Base-by-base conservation (phyloP, 2,888 invertebrate genomes). In the Tanypteryx hageni region DNA sequence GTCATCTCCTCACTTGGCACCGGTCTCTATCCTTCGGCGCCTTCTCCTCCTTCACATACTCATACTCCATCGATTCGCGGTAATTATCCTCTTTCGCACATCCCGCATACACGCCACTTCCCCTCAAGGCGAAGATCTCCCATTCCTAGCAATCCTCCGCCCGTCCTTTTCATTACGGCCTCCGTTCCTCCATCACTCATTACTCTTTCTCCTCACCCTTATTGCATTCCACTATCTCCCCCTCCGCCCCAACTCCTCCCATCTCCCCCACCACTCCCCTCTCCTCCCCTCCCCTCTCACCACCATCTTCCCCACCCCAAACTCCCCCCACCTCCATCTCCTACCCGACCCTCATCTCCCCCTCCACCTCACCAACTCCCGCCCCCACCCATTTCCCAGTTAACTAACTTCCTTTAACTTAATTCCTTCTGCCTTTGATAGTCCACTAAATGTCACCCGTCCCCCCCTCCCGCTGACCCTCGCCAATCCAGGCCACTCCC, bases 371-470 rank as follows among this genome's bases (percentile, higher is more conserved):
- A 27, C 27, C 18, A n/a, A 22, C 76, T 68, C 18, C 64, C 64
- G 14, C n/a, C 68, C 18, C 68, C 68, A 68, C 68, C 68, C 0
- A 22, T 76, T 76, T 76, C 76, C 76, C 76, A 22, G 22, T 22
- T 76, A 76, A 76, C 76, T 76, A 76, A 76, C 76, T 76, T 76
- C 27, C 76, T 76, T 76, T 76, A 76, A 76, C 76, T 76, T 76
- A 76, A 76, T 76, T 76, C 76, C 76, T 27, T 27, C 76, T 27
- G 76, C 76, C 76, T 76, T 76, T 76, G 76, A 76, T 76, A n/a
- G 76, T 13, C 22, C 22, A 76, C 76, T 76, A 76, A 22, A 76
- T 76, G 22, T 76, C 76, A 76, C 22, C 22, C 27, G n/a, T n/a
- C 76, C 76, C 22, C 27, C 61, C 8, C 18, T 27, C 11, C 76